Conservation (phyloP, 2,113 vertebrate genomes). For the Pelobates fuscus region DNA sequence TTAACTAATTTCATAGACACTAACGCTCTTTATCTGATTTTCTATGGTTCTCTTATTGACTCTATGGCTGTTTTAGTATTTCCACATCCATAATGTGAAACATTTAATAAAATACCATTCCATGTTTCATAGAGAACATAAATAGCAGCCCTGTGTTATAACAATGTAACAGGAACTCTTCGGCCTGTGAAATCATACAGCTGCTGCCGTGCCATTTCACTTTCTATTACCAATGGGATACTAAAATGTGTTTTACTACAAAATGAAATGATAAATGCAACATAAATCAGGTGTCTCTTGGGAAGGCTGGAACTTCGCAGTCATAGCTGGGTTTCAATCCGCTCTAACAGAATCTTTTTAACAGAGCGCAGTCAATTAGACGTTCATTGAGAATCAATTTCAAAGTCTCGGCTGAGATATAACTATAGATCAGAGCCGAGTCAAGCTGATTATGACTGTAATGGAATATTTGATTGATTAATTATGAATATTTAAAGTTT, state of each 20-base stretch:
- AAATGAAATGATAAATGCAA: constrained; percentile 57
- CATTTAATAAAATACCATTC: not conserved
- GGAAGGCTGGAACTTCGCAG: constrained; percentile 56
- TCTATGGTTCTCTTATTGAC: no score
- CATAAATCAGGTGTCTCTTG: constrained; percentile 64
- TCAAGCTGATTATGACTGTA: constrained; percentile 73
- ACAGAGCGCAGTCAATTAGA: constrained; percentile 75
- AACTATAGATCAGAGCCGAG: constrained; percentile 74
- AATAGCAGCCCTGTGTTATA: not conserved
- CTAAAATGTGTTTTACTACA: constrained; percentile 64
- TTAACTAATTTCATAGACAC: no score
- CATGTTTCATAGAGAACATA: not conserved
- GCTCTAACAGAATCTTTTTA: constrained; percentile 64
- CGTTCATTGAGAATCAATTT: constrained; percentile 83
- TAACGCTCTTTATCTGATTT: no score
- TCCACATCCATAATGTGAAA: not conserved
- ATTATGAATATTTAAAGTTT: constrained; percentile 74
- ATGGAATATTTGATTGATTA: constrained; percentile 82
- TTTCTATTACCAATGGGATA: constrained; percentile 63
- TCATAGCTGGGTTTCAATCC: constrained; percentile 55
- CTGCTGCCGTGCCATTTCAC: constrained; percentile 40
- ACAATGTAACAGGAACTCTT: not conserved
- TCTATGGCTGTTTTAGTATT: not conserved
- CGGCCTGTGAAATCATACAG: constrained; percentile 6
- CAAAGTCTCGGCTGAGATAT: constrained; percentile 75